Percentiles rank a stretch among this genome's conserved stretches.
Evolutionary conservation across 2,888 invertebrate species (phyloP).

Genomic region (Scaptomyza parva): DNA sequence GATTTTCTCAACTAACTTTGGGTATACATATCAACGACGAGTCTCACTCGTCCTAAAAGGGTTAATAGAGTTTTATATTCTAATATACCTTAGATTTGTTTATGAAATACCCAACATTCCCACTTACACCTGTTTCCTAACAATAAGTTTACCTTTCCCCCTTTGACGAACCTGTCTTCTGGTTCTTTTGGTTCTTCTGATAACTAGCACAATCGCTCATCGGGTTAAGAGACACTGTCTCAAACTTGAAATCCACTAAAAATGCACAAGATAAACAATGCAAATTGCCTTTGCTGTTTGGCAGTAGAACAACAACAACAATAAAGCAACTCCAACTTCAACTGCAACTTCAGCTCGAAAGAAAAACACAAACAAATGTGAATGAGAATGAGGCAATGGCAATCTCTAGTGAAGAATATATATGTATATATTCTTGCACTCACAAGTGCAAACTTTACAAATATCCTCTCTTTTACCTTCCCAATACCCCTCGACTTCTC

Average conservation of each 20-base stretch:
- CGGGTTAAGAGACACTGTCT: slow-evolving; percentile 14
- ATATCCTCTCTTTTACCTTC: slow-evolving; percentile 22
- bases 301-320: slow-evolving; percentile 11
- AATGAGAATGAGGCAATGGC: slow-evolving; percentile 4
- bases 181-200: too few relatives aligned
- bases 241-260: slow-evolving; percentile 27
- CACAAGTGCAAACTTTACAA: slow-evolving; percentile 69
- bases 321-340: not conserved
- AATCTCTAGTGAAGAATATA: slow-evolving; percentile 5
- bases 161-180: not conserved
- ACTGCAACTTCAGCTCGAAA: slow-evolving; percentile 4
- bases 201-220: slow-evolving; percentile 59
- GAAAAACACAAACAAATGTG: slow-evolving; percentile 54
- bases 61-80: too few relatives aligned
- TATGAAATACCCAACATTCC: not conserved
- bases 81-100: too few relatives aligned
- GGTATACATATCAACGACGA: too few relatives aligned
- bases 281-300: slow-evolving; percentile 27
- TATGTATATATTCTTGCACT: slow-evolving; percentile 67
- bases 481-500: not conserved
- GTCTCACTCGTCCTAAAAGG: too few relatives aligned
- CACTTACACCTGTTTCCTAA: not conserved
- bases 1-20: too few relatives aligned
- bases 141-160: slow-evolving; percentile 7
- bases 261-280: slow-evolving; percentile 54